Base-by-base conservation (phyloP, 2,113 vertebrate species). In the Tonatia bakeri region DNA sequence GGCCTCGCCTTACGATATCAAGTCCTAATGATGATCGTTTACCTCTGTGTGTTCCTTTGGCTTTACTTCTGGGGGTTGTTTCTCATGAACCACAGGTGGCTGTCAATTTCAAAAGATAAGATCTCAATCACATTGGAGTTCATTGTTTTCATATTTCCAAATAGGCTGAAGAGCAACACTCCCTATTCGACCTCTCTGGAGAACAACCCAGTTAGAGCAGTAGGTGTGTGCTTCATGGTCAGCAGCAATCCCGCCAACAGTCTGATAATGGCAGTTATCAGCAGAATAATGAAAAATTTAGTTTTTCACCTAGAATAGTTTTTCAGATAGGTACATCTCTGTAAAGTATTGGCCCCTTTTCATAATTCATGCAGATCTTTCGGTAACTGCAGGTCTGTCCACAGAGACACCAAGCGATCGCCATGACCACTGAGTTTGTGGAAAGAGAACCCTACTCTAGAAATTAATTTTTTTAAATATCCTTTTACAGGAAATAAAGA, bases 1-100 rank as follows among this genome's bases (percentile, higher is more conserved):
- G 24, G 50, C 5, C 36, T 45, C n/a, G 45, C 28, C 3, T 73
- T 22, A n/a, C 0, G 67, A 24, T 24, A 43, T 1, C n/a, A 81
- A 67, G 33, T 36, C 9, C 1, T 86, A 14, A 72, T 38, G 24
- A 15, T n/a, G 33, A 72, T 6, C 33, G 89, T 75, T 98, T 97
- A 99, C 98, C 94, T 90, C 94, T 81, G 16, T n/a, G 28, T 93
- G 22, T 19, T 98, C 97, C 75, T 98, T 98, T 75, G 94, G 83
- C 64, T 86, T 98, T 93, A 95, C 94, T 93, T 98, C 97, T 80
- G 95, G 28, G 0, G 28, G 4, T 36, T 97, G 94, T 38, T 97
- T 94, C 45, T 96, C 96, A 79, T 94, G 95, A 97, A 93, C 87
- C 65, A 93, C 96, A 88, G 91, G 1, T 4, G 56, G 92, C 98